A percentile compares a stretch with the other conserved stretches of the same genome.
phyloP scores from a whole-genome alignment of 1,140 invertebrate genomes.

The Tetramorium alpestre region DNA sequence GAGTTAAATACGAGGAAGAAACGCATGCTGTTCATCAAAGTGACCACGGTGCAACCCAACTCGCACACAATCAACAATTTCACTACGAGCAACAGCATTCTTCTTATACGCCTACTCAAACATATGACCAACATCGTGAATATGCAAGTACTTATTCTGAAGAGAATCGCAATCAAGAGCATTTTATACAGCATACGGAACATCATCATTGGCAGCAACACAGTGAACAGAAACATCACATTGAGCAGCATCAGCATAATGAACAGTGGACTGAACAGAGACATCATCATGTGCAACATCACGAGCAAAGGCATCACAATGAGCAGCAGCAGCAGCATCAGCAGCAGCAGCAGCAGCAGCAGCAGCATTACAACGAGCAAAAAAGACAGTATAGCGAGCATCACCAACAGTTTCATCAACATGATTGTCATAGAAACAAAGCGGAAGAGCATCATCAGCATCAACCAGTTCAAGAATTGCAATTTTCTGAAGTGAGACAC shows the following conservation, averaged over 20 bases:
- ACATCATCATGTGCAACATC: slow-evolving; percentile 12
- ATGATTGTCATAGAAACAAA: slow-evolving; percentile 38
- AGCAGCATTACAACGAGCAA: slow-evolving; percentile 30
- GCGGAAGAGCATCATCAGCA: slow-evolving; percentile 32
- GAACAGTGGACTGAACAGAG: slow-evolving; percentile 29
- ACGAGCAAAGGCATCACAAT: slow-evolving; percentile 20
- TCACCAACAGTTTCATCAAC: slow-evolving; percentile 37
- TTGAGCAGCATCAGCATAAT: slow-evolving; percentile 27
- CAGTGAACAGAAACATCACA: slow-evolving; percentile 1
- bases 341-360: slow-evolving; percentile 28
- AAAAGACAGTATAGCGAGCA: slow-evolving; percentile 28
- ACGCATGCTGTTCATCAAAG: background rate
- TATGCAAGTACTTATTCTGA: slow-evolving; percentile 8
- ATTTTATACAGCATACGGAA: slow-evolving; percentile 19
- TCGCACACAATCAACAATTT: slow-evolving; percentile 25
- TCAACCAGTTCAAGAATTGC: slow-evolving; percentile 12
- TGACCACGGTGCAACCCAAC: background rate
- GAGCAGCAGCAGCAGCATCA: slow-evolving; percentile 38
- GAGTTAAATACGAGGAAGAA: too few species aligned
- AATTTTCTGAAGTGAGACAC: background rate
- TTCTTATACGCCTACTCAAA: background rate
- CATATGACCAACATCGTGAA: slow-evolving; percentile 30
- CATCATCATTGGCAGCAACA: slow-evolving; percentile 38
- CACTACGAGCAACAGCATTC: slow-evolving; percentile 29
- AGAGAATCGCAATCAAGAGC: slow-evolving; percentile 32